Evolutionary conservation across 2,797 vertebrate species (phyloP).

Genomic region (Toxotes lorentzi): DNA sequence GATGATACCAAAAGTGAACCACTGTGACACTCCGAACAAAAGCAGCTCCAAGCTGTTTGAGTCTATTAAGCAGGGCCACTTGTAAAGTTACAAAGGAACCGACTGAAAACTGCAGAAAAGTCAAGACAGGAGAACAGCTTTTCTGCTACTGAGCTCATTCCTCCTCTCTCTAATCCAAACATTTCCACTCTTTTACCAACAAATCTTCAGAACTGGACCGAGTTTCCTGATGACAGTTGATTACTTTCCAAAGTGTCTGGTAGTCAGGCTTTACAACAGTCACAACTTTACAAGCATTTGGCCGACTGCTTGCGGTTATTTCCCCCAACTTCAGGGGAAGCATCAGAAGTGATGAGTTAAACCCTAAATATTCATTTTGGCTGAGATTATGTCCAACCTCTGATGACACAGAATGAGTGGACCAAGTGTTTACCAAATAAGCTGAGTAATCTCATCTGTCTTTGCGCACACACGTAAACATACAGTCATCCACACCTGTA

Average conservation of each 20-base stretch:
- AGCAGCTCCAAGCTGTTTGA: not conserved
- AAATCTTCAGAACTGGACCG: constrained; percentile 41
- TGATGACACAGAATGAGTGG: constrained; percentile 72
- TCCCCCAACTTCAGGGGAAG: constrained; percentile 42
- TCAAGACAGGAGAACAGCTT: constrained; percentile 14
- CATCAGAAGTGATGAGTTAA: constrained; percentile 61
- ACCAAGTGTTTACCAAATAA: constrained; percentile 65
- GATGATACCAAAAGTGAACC: constrained; percentile 16
- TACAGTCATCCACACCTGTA: constrained; percentile 66
- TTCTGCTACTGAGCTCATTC: constrained; percentile 31
- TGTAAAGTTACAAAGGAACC: not conserved
- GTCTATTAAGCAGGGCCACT: not conserved
- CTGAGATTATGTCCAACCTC: constrained; percentile 42
- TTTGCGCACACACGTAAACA: constrained; percentile 57
- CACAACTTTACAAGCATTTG: constrained; percentile 64
- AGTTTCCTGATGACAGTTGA: constrained; percentile 56
- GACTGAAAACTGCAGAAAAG: constrained; percentile 6
- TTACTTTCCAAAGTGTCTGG: constrained; percentile 62
- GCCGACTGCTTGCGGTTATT: constrained; percentile 45
- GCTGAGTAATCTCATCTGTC: constrained; percentile 57
- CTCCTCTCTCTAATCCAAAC: constrained; percentile 39
- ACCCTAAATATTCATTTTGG: constrained; percentile 63
- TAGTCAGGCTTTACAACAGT: constrained; percentile 53
- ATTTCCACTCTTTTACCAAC: constrained; percentile 36
- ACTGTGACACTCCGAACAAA: constrained; percentile 36